phyloP scores from a whole-genome alignment of 2,113 vertebrate genomes.

The Bujurquina vittata region DNA sequence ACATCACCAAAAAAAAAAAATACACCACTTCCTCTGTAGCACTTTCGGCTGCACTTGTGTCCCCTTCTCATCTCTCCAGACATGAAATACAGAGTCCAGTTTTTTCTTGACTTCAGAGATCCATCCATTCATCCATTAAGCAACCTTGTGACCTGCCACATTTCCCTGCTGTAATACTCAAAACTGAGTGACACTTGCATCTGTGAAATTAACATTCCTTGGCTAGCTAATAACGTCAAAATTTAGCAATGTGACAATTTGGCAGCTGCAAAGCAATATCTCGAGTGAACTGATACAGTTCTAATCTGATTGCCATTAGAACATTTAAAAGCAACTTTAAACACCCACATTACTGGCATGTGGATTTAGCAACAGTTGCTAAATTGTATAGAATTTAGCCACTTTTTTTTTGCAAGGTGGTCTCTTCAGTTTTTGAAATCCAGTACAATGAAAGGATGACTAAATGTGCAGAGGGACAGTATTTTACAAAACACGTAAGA shows the following conservation, averaged over 20 bases:
- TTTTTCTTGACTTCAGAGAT: background rate
- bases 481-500: constrained; percentile 4
- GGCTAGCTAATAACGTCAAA: no score
- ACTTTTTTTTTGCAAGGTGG: background rate
- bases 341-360: background rate
- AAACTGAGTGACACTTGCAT: background rate
- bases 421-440: constrained; percentile 22
- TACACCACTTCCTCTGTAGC: background rate
- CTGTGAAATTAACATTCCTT: background rate
- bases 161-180: background rate
- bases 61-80: background rate
- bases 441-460: constrained; percentile 28
- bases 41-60: background rate
- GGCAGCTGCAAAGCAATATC: background rate
- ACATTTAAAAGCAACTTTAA: background rate
- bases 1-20: background rate
- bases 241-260: background rate
- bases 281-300: constrained; percentile 4
- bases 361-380: background rate
- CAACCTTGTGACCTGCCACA: background rate
- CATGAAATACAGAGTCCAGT: background rate
- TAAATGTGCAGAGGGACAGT: constrained; percentile 19
- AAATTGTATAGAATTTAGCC: background rate
- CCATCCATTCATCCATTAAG: background rate
- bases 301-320: background rate